These are phyloP conservation scores for Rhynchonema sp. DNA, from an alignment of 2,888 invertebrate species.

Conservation along the genomic window DNA sequence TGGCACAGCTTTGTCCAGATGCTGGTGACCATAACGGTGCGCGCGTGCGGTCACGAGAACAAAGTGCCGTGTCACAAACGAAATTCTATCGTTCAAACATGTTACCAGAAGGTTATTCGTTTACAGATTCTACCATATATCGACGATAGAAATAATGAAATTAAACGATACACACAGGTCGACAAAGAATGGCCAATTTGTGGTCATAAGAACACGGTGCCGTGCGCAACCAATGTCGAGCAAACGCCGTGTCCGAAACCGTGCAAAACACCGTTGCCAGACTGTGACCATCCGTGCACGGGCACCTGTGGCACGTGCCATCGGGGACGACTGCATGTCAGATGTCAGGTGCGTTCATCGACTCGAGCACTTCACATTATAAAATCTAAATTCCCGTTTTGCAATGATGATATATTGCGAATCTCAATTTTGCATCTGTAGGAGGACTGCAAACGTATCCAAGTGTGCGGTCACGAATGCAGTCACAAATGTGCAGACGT, in stretches of 20 bases:
- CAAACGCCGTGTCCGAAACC: constrained; percentile 10
- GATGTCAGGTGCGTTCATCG: constrained; percentile 30
- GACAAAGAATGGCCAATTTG: constrained; percentile 4
- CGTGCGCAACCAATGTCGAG: constrained; percentile 2
- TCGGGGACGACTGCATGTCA: constrained; percentile 40
- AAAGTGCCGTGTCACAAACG: no score
- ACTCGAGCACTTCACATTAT: no score
- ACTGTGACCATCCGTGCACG: constrained; percentile 20
- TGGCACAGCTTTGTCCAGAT: no score
- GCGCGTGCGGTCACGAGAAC: no score
- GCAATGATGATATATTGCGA: not conserved
- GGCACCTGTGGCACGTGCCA: constrained; percentile 28
- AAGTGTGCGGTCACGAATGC: constrained; percentile 43
- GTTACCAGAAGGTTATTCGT: no score
- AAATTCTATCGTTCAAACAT: no score
- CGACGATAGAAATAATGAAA: no score
- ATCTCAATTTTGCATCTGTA: no score
- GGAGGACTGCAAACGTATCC: constrained; percentile 38
- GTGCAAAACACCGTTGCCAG: constrained; percentile 12
- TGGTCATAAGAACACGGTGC: constrained; percentile 6
- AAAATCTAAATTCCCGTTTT: no score
- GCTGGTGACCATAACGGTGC: no score
- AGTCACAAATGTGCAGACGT: constrained; percentile 16
- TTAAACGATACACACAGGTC: not conserved
- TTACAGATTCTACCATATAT: no score